Evolutionary conservation across 1,140 invertebrate species (phyloP).

Genomic region (Laodelphax striatellus): DNA sequence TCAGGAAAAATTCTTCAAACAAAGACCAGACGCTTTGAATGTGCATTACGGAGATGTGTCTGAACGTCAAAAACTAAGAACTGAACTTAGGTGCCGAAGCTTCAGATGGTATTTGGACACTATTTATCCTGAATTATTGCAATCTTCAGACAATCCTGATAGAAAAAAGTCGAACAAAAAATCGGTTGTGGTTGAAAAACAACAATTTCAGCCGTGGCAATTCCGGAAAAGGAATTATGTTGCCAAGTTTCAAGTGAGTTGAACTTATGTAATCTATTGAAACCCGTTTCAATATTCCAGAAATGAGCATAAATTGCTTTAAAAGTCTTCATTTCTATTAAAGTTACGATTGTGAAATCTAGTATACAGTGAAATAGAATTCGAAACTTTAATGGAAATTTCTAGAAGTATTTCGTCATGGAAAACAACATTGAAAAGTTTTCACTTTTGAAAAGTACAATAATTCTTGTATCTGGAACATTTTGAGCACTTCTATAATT

Average conservation of each 20-base stretch:
- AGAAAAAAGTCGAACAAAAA: slow-evolving; percentile 43
- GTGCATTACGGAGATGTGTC: slow-evolving; percentile 69
- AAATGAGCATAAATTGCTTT: no score
- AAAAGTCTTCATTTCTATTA: no score
- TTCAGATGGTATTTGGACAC: slow-evolving; percentile 93
- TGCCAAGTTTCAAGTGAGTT: slow-evolving; percentile 42
- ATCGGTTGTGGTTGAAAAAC: slow-evolving; percentile 44
- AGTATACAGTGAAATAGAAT: no score
- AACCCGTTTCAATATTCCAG: no score
- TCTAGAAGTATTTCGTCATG: no score
- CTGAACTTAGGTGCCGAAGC: slow-evolving; percentile 64
- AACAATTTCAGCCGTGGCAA: slow-evolving; percentile 66
- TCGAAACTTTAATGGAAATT: no score
- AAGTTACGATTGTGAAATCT: no score
- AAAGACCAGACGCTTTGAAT: slow-evolving; percentile 47
- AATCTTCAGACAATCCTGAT: slow-evolving; percentile 43
- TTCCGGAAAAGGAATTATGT: slow-evolving; percentile 61
- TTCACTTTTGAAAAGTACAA: no score
- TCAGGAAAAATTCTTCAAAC: slow-evolving; percentile 66
- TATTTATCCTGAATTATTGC: slow-evolving; percentile 72
- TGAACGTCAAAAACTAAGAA: slow-evolving; percentile 53
- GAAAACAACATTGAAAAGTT: no score
- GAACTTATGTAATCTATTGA: no score
- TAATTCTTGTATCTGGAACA: no score
- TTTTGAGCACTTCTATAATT: no score